phyloP scores from a whole-genome alignment of 1,140 invertebrate species.

The Drusus annulatus region DNA sequence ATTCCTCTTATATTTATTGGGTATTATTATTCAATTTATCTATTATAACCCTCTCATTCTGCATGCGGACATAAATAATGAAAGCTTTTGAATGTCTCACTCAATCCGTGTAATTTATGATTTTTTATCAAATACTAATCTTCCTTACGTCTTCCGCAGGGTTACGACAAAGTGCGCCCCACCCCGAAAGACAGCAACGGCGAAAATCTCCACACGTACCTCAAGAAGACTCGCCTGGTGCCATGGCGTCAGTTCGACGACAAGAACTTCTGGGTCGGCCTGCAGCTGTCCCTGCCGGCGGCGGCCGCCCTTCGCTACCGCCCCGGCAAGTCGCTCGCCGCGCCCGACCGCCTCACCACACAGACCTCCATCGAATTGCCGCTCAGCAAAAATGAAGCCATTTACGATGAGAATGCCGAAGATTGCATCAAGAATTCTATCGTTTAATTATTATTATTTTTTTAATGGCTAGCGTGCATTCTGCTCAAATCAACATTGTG shows the following conservation, averaged over 20 bases:
- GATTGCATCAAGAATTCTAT: too few species aligned
- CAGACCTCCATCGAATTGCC: constrained; percentile 2
- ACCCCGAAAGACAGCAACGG: constrained; percentile 65
- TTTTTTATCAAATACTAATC: background rate
- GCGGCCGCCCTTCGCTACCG: background rate
- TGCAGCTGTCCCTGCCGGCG: constrained; percentile 65
- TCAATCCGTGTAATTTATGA: too few species aligned
- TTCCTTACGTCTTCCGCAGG: background rate
- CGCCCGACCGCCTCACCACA: background rate
- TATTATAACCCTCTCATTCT: too few species aligned
- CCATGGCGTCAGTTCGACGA: constrained; percentile 68
- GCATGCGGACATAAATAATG: too few species aligned
- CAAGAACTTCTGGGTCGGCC: constrained; percentile 67
- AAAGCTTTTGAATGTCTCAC: too few species aligned
- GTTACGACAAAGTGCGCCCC: constrained; percentile 48
- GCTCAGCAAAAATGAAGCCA: background rate
- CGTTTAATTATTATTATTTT: too few species aligned
- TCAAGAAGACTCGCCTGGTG: constrained; percentile 65
- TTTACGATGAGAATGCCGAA: too few species aligned
- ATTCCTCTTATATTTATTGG: too few species aligned
- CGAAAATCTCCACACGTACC: constrained; percentile 62
- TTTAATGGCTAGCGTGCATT: too few species aligned
- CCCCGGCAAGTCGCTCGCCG: background rate
- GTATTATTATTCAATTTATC: too few species aligned
- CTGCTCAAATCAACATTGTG: too few species aligned